Base-by-base conservation (phyloP, 2,797 vertebrate genomes). In the Cirrhinus mrigala region DNA sequence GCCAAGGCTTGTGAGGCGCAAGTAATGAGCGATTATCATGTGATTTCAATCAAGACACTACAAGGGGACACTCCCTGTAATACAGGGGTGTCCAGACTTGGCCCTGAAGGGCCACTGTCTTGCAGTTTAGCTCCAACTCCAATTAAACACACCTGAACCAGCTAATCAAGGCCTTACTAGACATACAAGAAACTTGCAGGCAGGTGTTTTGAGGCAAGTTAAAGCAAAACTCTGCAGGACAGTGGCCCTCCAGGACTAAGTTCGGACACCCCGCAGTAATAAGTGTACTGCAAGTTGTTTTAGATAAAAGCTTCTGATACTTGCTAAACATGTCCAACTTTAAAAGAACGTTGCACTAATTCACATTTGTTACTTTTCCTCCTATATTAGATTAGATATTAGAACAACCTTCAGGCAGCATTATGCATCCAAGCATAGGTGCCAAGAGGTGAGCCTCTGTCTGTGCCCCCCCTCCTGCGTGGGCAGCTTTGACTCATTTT, bases 351-450 rank as follows among this genome's bases (percentile, higher is more conserved):
- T 68, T 27, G 40, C 27, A 81, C 79, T 64, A 86, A 86, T 86
- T 70, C 79, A 82, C 22, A 16, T 79, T 56, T 81, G 15, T 68
- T 68, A 75, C 85, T 87, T 81, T 81, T 86, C 50, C 73, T 93
- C 86, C 90, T 92, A 37, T 37, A 37, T 37, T 37, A 37, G 33
- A 37, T 37, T 37, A 37, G 90, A 93, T 91, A 92, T 92, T 90
- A 71, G 86, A 88, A 86, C 89, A 90, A 94, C 92, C 90, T 93
- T 92, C 92, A 89, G 90, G 64, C 87, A 91, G 93, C 91, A 91
- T 92, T 94, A 52, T 56, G 90, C 91, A 84, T 89, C 83, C 88
- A 87, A 66, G 88, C 88, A 85, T 83, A 84, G 90, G 89, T 90
- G 81, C 85, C 82, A 71, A 80, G 73, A 75, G 62, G 78, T 62